Base-by-base conservation (phyloP, 2,113 vertebrate species). In the Tachuris rubrigastra region DNA sequence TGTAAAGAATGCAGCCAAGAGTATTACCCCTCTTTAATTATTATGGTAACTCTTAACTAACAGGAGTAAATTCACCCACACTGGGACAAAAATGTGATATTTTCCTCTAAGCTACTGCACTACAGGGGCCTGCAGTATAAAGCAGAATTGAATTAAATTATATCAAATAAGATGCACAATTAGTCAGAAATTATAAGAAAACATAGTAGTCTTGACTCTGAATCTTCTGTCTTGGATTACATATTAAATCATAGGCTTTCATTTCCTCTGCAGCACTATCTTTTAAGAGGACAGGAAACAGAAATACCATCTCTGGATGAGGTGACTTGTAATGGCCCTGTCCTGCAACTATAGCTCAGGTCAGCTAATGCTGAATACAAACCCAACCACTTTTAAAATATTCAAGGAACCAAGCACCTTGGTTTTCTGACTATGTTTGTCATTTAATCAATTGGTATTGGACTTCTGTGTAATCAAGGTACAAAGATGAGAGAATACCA, bases 161-260 rank as follows among this genome's bases (percentile, higher is more conserved):
- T 8, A 49, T 55, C 86, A 71, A 78, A 72, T n/a, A 66, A 80
- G 12, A 20, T 69, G 59, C 31, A 46, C 39, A 58, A 49, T 50
- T 62, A 59, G 11, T 60, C 25, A 82, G 56, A 90, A 85, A 71
- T 76, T 33, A 5, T 73, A 96, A 75, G 30, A 87, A 93, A 92
- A 82, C 19, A 42, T 69, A 33, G 14, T 46, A 90, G 58, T 37
- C 24, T 71, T 73, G 42, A 85, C 39, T 84, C 33, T 0, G 0
- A 84, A 55, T 68, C 31, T 91, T 91, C 78, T 72, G 39, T 84
- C 52, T 39, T 22, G 14, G 30, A 63, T 69, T 37, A 72, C 17
- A 39, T 59, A 69, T 68, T 24, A 72, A 75, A 31, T 63, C 5
- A 13, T 0, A 8, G 15, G 17, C 18, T 81, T 85, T 56, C 24